phyloP scores from a whole-genome alignment of 2,797 vertebrate genomes.

The Urocyon cinereoargenteus region DNA sequence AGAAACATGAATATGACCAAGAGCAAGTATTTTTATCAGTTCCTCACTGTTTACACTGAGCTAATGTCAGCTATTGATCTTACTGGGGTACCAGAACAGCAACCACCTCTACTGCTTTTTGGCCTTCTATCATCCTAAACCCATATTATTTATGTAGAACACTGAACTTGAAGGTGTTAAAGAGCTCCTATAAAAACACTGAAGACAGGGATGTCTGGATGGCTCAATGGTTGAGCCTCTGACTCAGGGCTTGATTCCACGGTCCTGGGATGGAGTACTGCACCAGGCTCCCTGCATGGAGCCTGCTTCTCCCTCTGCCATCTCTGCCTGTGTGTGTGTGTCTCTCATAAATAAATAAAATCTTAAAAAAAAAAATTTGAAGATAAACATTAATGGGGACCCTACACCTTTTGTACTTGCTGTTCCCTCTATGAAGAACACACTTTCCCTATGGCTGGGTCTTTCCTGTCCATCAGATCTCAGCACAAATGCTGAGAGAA shows the following conservation, averaged over 20 bases:
- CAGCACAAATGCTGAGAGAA: constrained; percentile 34
- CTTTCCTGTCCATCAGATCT: not conserved
- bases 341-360: too few species aligned
- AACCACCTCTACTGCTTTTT: not conserved
- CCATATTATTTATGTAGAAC: not conserved
- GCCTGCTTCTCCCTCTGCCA: too few species aligned
- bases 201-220: not conserved
- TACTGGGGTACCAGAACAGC: constrained; percentile 15
- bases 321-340: too few species aligned
- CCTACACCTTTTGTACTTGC: not conserved
- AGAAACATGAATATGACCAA: constrained; percentile 38
- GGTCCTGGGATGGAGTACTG: too few species aligned
- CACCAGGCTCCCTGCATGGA: too few species aligned
- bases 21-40: not conserved
- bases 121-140: not conserved
- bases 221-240: too few species aligned
- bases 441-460: not conserved
- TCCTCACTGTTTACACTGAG: not conserved
- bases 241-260: too few species aligned
- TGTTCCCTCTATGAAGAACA: not conserved
- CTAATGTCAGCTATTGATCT: constrained; percentile 39
- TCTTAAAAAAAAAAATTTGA: too few species aligned
- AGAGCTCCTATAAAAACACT: constrained; percentile 40
- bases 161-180: constrained; percentile 34
- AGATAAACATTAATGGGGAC: not conserved